phyloP scores from a whole-genome alignment of 2,797 vertebrate genomes.

The Microctenopoma stevenorrisi region DNA sequence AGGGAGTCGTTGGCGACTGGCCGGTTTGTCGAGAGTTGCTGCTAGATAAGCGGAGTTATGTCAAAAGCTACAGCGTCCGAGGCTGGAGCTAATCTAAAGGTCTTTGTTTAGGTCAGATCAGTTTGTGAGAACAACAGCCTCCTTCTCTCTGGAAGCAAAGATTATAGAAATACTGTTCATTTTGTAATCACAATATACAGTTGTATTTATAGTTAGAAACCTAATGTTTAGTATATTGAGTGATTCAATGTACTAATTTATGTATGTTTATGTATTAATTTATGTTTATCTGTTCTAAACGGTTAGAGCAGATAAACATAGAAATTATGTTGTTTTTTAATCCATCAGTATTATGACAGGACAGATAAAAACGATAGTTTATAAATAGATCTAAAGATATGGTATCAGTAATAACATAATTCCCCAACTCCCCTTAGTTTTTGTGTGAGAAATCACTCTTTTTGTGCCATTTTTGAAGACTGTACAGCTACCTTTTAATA shows the following conservation, averaged over 20 bases:
- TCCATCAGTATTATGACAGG: conserved; percentile 1
- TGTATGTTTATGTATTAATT: too few relatives aligned
- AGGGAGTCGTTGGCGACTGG: conserved; percentile 4
- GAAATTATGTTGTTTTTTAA: too few relatives aligned
- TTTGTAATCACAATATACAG: not conserved
- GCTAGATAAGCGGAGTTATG: conserved; percentile 8
- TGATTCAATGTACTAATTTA: not conserved
- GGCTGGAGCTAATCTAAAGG: conserved; percentile 7
- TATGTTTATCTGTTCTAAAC: too few relatives aligned
- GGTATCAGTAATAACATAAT: conserved; percentile 9
- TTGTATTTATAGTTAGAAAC: not conserved
- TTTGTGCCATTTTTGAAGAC: not conserved
- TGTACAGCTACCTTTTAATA: not conserved
- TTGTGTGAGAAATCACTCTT: conserved; percentile 17
- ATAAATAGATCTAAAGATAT: conserved; percentile 4
- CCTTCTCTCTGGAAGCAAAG: not conserved
- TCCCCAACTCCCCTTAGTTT: not conserved
- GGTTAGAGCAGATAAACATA: not conserved
- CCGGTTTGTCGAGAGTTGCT: not conserved
- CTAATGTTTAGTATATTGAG: not conserved
- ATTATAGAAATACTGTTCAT: conserved; percentile 13
- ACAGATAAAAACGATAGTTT: not conserved
- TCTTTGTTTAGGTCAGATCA: conserved; percentile 6
- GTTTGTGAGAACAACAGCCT: conserved; percentile 16
- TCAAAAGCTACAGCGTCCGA: conserved; percentile 10